Evolutionary conservation across 2,888 invertebrate species (phyloP), one percentile per base, ranked within the genome.

Genomic region (Cyclophora punctaria): DNA sequence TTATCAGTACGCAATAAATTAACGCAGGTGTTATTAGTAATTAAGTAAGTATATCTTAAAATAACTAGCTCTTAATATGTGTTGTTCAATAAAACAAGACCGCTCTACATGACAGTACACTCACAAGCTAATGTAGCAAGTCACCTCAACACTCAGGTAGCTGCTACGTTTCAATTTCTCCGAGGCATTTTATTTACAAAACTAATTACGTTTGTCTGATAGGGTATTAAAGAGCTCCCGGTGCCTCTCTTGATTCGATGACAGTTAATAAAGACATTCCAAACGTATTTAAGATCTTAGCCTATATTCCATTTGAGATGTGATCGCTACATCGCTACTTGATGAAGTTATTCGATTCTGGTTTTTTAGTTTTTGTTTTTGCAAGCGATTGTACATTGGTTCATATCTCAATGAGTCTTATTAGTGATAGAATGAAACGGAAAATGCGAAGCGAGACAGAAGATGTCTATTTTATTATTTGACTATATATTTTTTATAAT

Each of bases 151-250:
- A 73, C 72, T 75, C 81, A 84, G 82, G 87, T 85, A 86, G 83
- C 83, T 66, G 71, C 66, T 76, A 83, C 85, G 86, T 85, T 88
- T 88, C 87, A 88, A 87, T 88, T 85, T 84, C 83, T 81, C 73
- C 65, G 75, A 80, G 82, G 84, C 80, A 87, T 86, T 87, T 86
- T 86, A 88, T 88, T 85, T 86, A 88, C 83, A 87, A 88, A 88
- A 88, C 83, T 88, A 88, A 88, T 88, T 86, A 88, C 83, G 81
- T 86, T 82, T 86, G 83, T 83, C 82, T 84, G 87, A 86, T 86
- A 73, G 82, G 67, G 75, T 85, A 82, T 81, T 83, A 81, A 80
- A 79, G 78, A 78, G 82, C 85, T 81, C 78, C 80, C 75, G 78
- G 71, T 69, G 77, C 74, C 70, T 69, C 74, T 67, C 73, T 82